Base-by-base conservation (phyloP, 2,888 invertebrate genomes). In the Megaustenia siamemsis region DNA sequence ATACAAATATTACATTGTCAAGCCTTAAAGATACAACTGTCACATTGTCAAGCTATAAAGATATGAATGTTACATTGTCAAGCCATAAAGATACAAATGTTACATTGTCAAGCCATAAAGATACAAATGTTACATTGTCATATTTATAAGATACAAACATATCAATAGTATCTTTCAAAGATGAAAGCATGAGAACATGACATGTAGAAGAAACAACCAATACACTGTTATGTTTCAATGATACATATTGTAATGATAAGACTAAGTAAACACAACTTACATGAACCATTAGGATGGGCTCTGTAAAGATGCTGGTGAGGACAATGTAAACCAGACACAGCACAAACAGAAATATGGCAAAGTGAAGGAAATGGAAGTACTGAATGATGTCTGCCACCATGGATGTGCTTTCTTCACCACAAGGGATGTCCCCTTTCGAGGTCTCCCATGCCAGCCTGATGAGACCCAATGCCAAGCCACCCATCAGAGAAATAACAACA, bases 321-420 rank as follows among this genome's bases (percentile, higher is more conserved):
- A 79, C 53, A 15, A 78, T 56, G 79, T 35, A 84, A 1, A 35
- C 32, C 1, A 63, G 40, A 40, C 84, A 79, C 8, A 84, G 38
- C 10, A 78, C 71, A 35, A 84, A 84, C 2, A 84, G 71, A 63
- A 84, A 79, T 35, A 84, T 79, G 43, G 68, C 43, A 45, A 84
- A 84, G 38, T 84, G 84, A 2, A 84, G 63, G 35, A 71, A 78
- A 63, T 84, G 84, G 60, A 79, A 79, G 45, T 79, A 43, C 18
- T 53, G 15, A 32, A 84, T 45, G 78, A 84, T 84, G 71, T 79
- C 71, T 40, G 84, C 73, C 28, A 32, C 28, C 10, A 38, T 32
- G 53, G 43, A 49, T 5, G 1, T 3, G n/a, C 32, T 38, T 56
- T 63, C 69, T n/a, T 77, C 77, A 0, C 83, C 83, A 45, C 83